These are phyloP conservation scores for Eupeodes latifasciatus DNA, from an alignment of 2,888 invertebrate species.

Conservation along the genomic window DNA sequence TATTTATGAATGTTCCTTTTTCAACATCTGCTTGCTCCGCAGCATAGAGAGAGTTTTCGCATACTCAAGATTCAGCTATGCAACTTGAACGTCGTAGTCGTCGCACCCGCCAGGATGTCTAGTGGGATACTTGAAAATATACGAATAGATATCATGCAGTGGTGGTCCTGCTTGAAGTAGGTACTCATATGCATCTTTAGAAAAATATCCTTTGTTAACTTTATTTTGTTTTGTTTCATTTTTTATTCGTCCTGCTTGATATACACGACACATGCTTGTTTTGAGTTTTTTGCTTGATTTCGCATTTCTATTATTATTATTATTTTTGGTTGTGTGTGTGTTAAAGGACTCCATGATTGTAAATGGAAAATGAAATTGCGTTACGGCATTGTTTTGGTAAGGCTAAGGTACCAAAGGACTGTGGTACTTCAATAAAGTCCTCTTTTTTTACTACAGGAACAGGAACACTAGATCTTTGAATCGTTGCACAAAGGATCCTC, in stretches of 20 bases:
- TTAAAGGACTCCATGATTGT: slow-evolving; percentile 41
- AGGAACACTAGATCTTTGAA: not conserved
- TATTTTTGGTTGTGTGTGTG: slow-evolving; percentile 1
- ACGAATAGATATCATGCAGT: slow-evolving; percentile 65
- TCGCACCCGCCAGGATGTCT: slow-evolving; percentile 69
- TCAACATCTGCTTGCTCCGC: slow-evolving; percentile 44
- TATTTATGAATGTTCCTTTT: slow-evolving; percentile 32
- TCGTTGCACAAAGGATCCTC: slow-evolving; percentile 21
- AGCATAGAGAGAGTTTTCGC: not conserved
- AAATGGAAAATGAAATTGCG: slow-evolving; percentile 63
- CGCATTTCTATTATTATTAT: slow-evolving; percentile 47
- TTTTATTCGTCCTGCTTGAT: not conserved
- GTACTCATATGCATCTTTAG: slow-evolving; percentile 42
- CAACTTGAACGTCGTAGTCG: not conserved
- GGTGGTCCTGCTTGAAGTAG: slow-evolving; percentile 48
- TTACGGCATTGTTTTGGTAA: slow-evolving; percentile 54
- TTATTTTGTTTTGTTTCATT: not conserved
- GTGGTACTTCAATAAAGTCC: slow-evolving; percentile 8
- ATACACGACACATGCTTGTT: slow-evolving; percentile 12
- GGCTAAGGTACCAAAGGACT: not conserved
- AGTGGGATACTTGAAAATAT: slow-evolving; percentile 61
- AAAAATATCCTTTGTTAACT: slow-evolving; percentile 57
- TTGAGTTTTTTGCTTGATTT: slow-evolving; percentile 37
- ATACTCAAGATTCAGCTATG: no score
- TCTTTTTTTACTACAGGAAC: slow-evolving; percentile 9